A percentile compares a stretch with the other conserved stretches of the same genome.
These are phyloP conservation scores for Cerastis rubricosa DNA, from an alignment of 2,888 invertebrate species.

Conservation along the genomic window DNA sequence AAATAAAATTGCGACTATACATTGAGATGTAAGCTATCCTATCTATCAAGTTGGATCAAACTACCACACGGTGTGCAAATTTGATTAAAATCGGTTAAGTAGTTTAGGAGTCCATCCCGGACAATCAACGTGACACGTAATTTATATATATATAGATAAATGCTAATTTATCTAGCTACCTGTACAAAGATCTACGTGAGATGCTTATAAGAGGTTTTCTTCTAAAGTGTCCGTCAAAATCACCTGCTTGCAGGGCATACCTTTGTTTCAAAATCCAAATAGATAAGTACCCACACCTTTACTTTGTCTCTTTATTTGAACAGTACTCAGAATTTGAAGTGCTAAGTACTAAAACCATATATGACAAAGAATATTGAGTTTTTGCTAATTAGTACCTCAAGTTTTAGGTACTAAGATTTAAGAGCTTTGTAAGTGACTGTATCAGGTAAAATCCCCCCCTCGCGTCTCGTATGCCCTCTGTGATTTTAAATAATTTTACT, in stretches of 20 bases:
- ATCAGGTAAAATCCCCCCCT: not conserved
- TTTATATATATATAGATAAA: too few relatives aligned
- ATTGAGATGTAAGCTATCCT: too few relatives aligned
- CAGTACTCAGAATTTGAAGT: not conserved
- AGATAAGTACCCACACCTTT: not conserved
- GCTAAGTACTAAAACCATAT: not conserved
- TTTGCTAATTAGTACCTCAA: not conserved
- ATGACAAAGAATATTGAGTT: not conserved
- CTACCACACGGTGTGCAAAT: too few relatives aligned
- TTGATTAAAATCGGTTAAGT: too few relatives aligned
- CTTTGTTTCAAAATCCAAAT: not conserved
- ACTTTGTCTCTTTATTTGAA: too few relatives aligned
- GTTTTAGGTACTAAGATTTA: not conserved
- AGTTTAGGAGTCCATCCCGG: too few relatives aligned
- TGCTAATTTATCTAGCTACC: not conserved
- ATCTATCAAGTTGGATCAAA: too few relatives aligned
- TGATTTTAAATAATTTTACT: too few relatives aligned
- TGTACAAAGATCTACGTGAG: not conserved
- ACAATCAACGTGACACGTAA: too few relatives aligned
- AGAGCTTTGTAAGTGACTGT: not conserved
- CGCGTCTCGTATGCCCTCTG: too few relatives aligned
- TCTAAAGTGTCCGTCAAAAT: not conserved
- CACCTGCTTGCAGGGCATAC: accelerated
- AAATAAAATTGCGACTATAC: too few relatives aligned
- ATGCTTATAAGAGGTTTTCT: not conserved